Evolutionary conservation across 1,140 invertebrate species (phyloP).

Genomic region (Anastatus disparis): DNA sequence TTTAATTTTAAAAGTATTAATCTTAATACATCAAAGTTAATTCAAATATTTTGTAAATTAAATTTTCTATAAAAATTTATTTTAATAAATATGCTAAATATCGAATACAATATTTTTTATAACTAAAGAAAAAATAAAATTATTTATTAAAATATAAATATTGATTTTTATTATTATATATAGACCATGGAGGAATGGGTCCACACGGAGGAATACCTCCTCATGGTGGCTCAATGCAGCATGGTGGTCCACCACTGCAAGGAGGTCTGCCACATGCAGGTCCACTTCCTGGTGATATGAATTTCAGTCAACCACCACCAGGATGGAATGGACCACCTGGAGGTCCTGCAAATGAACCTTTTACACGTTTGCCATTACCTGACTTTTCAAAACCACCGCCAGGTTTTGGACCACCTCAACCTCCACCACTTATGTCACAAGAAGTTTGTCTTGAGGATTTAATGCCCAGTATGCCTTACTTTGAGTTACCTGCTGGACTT

Average conservation of each 20-base stretch:
- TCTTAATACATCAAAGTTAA: too few species aligned
- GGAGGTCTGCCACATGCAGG: conserved; percentile 37
- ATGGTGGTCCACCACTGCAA: not conserved
- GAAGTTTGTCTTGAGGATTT: conserved; percentile 74
- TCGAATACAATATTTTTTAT: too few species aligned
- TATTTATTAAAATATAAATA: too few species aligned
- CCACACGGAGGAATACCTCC: conserved; percentile 32
- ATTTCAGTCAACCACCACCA: conserved; percentile 71
- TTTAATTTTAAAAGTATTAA: too few species aligned
- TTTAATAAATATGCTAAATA: too few species aligned
- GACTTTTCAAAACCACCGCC: conserved; percentile 88
- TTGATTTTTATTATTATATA: too few species aligned
- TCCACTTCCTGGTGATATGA: conserved; percentile 56
- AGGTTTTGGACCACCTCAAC: conserved; percentile 78
- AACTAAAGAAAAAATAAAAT: too few species aligned
- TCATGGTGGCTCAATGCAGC: conserved; percentile 14
- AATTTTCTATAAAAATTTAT: too few species aligned
- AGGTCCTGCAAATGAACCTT: not conserved
- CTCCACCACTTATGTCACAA: conserved; percentile 65
- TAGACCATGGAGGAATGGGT: not conserved
- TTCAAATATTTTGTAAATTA: too few species aligned
- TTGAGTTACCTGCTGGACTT: conserved; percentile 93
- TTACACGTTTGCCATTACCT: conserved; percentile 71
- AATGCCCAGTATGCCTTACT: conserved; percentile 93
- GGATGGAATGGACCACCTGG: conserved; percentile 60